Base-by-base conservation (phyloP, 2,888 invertebrate species). In the Nomada ferruginata region DNA sequence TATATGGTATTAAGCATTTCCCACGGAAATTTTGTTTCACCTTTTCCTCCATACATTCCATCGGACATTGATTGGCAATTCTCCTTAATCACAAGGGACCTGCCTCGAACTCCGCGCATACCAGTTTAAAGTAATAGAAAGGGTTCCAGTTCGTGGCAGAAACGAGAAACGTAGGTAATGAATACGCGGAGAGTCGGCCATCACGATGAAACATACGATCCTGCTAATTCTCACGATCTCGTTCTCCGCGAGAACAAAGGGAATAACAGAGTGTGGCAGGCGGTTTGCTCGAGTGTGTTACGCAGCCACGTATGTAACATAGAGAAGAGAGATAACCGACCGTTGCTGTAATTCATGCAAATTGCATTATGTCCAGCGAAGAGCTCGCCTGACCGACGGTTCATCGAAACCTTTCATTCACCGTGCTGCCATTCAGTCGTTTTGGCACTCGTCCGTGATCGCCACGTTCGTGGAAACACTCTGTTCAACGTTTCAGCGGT, bases 271-370 rank as follows among this genome's bases (percentile, higher is more conserved):
- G 44, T 23, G 59, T 13, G 23, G 10, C 52, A 7, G 52, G 5
- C 57, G 55, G 50, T 71, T 52, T 69, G 55, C 69, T 44, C 74
- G 53, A 42, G 44, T 47, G 78, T 70, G 61, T 75, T 47, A 20
- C 59, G 20, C 52, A 53, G 13, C 10, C 42, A 13, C 50, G 72
- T 65, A 61, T 36, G 36, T 36, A 36, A 72, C 69, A 50, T n/a
- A 53, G 23, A 36, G 57, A 26, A 10, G 42, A 57, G 57, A 66
- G 13, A 36, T 36, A 36, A 36, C 36, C 50, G 42, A 20, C 57
- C 79, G 71, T 18, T 20, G 73, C 80, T 85, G 89, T 89, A 89
- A 90, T 89, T 89, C 88, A 89, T 90, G 89, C 86, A 90, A 90
- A 90, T 89, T 90, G 86, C 89, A 85, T 89, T 89, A 89, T 85